These are phyloP conservation scores for Aphis gossypii DNA, from an alignment of 1,140 invertebrate genomes.

Conservation along the genomic window DNA sequence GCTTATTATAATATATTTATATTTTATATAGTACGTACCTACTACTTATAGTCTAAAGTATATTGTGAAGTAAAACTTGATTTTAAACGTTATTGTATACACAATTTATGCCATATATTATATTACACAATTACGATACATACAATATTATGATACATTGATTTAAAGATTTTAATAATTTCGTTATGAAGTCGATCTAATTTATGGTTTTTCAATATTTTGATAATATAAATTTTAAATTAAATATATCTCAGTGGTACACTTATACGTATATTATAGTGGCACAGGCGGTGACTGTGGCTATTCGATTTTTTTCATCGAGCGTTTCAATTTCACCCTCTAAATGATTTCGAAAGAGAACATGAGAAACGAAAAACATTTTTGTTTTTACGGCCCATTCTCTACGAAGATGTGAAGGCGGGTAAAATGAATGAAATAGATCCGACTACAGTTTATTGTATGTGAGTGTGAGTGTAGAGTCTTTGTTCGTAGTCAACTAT, in stretches of 20 bases:
- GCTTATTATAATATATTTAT: too few species aligned
- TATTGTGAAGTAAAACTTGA: background rate
- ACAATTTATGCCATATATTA: background rate
- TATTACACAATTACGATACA: background rate
- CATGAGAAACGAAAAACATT: background rate
- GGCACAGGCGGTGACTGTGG: background rate
- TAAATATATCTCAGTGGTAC: background rate
- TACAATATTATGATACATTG: background rate
- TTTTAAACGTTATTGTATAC: background rate
- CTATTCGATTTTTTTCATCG: background rate
- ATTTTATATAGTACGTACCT: too few species aligned
- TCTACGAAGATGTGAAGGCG: background rate
- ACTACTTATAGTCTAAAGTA: background rate
- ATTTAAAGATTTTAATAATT: background rate
- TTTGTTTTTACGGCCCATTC: background rate
- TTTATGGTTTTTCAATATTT: background rate
- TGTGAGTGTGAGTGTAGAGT: background rate
- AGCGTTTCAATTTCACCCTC: conserved; percentile 23
- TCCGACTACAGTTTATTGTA: background rate
- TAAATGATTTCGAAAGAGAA: background rate
- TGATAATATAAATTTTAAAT: background rate
- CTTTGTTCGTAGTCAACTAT: background rate
- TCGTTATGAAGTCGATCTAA: background rate
- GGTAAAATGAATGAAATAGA: background rate
- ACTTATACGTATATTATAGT: background rate